Percentiles rank a stretch among this genome's conserved stretches.
Evolutionary conservation across 2,113 vertebrate species (phyloP).

Genomic region (Perccottus glenii): DNA sequence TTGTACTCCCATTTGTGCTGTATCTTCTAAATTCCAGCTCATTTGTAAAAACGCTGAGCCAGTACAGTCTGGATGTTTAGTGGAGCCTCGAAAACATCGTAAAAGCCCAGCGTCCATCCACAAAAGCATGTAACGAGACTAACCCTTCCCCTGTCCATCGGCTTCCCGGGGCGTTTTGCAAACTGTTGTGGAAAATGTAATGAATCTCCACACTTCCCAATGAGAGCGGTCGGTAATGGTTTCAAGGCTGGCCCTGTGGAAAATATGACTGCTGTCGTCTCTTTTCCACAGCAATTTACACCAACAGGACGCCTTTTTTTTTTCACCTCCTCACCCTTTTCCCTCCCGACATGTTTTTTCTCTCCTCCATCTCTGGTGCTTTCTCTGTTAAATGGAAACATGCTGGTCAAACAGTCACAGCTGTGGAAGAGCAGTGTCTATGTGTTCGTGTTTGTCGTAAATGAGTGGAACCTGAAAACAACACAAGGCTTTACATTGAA

Average conservation of each 20-base stretch:
- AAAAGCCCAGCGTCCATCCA: constrained; percentile 13
- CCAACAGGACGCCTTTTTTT: constrained; percentile 66
- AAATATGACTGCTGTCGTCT: constrained; percentile 72
- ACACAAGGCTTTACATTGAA: constrained; percentile 10
- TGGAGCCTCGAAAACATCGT: neutral
- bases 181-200: constrained; percentile 76
- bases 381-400: constrained; percentile 56
- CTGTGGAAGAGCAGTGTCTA: constrained; percentile 38
- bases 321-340: constrained; percentile 33
- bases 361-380: constrained; percentile 5
- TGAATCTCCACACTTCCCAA: constrained; percentile 47
- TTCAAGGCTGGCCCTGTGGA: constrained; percentile 72
- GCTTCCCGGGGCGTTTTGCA: constrained; percentile 64
- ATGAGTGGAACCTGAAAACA: constrained; percentile 40
- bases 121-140: constrained; percentile 9
- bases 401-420: constrained; percentile 51
- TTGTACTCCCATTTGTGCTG: too few species aligned
- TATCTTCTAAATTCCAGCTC: too few species aligned
- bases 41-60: too few species aligned
- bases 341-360: neutral
- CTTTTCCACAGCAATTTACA: constrained; percentile 74
- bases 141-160: constrained; percentile 46
- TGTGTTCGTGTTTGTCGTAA: neutral
- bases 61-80: neutral
- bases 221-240: constrained; percentile 66